Percentiles rank a stretch among this genome's conserved stretches.
Conservation (phyloP, 2,797 vertebrate species). For the Alosa sapidissima region DNA sequence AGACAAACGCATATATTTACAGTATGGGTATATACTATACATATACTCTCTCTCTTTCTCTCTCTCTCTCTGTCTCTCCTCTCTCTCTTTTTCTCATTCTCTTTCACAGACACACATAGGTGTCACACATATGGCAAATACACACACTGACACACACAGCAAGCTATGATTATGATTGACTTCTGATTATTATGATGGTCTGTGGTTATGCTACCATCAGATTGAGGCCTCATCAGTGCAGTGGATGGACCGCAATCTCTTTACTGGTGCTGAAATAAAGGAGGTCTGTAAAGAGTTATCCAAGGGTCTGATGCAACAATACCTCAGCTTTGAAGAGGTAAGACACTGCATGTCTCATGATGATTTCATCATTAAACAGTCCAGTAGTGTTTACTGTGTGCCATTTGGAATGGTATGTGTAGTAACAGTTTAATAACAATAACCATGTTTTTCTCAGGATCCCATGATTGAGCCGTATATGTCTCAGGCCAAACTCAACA, state of each 20-base stretch:
- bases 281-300: constrained; percentile 69
- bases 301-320: constrained; percentile 57
- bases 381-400: too few relatives aligned
- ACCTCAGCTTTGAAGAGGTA: constrained; percentile 68
- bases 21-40: background rate
- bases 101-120: too few relatives aligned
- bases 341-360: constrained; percentile 9
- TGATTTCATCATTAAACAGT: too few relatives aligned
- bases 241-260: constrained; percentile 61
- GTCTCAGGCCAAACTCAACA: constrained; percentile 28
- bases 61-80: too few relatives aligned
- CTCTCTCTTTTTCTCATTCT: too few relatives aligned
- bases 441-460: constrained; percentile 37
- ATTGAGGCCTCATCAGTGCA: constrained; percentile 56
- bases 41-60: too few relatives aligned
- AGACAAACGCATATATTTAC: background rate
- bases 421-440: too few relatives aligned
- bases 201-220: constrained; percentile 33
- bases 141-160: too few relatives aligned
- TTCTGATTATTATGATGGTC: too few relatives aligned
- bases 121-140: too few relatives aligned
- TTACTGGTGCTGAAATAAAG: constrained; percentile 55
- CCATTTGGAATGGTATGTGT: too few relatives aligned
- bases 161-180: too few relatives aligned
- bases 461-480: constrained; percentile 53